Conservation (phyloP, 2,797 vertebrate species). For the Linurgus olivaceus region DNA sequence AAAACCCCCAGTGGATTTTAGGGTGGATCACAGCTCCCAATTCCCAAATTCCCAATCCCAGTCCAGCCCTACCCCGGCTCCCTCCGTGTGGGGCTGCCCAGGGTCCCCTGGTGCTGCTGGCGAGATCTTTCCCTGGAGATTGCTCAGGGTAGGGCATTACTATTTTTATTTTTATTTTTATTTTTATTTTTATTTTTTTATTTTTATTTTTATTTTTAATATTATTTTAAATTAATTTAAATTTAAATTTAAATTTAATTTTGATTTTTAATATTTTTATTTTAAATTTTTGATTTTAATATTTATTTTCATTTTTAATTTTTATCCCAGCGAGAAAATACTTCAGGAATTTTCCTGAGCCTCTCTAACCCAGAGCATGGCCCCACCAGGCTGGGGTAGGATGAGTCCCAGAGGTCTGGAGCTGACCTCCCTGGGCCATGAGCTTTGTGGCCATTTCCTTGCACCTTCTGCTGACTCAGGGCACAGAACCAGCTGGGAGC, state of each 20-base stretch:
- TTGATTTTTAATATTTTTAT: too few species aligned
- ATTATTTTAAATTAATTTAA: too few species aligned
- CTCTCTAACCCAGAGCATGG: background rate
- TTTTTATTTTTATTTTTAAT: too few species aligned
- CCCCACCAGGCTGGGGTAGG: background rate
- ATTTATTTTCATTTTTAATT: background rate
- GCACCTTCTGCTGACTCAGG: constrained; percentile 33
- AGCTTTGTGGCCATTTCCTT: background rate
- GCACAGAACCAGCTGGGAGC: background rate
- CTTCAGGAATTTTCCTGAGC: background rate
- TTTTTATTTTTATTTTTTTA: too few species aligned
- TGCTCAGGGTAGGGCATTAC: background rate
- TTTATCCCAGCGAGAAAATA: background rate
- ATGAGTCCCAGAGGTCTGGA: background rate
- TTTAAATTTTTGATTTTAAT: too few species aligned
- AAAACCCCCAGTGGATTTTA: too few species aligned
- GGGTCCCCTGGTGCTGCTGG: background rate
- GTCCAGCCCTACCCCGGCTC: background rate
- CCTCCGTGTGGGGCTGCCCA: background rate
- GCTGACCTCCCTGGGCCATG: background rate
- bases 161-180: background rate
- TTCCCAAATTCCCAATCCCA: too few species aligned
- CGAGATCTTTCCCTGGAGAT: constrained; percentile 12
- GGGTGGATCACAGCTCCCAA: too few species aligned
- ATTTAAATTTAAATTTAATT: too few species aligned